Base-by-base conservation (phyloP, 2,113 vertebrate genomes). In the Dolichotis patagonum region DNA sequence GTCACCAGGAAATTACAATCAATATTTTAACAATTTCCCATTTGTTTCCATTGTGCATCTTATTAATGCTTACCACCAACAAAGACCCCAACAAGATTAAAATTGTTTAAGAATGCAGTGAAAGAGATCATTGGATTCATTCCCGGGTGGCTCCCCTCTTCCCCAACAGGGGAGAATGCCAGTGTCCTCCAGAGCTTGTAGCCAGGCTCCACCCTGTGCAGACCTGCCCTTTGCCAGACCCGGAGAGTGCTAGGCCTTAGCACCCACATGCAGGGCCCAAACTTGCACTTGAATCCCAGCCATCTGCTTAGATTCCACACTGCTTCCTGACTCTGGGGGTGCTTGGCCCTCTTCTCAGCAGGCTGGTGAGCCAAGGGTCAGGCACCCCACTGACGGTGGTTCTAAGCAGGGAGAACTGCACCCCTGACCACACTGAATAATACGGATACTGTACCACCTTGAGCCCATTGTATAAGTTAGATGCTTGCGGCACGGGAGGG, bases 1-100 rank as follows among this genome's bases (percentile, higher is more conserved):
- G 94, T 98, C 73, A 5, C 90, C 93, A 84, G 32, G 90, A 98
- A 96, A 97, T 94, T 46, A 96, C 19, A 97, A 98, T 96, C 90
- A 75, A 97, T 97, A 97, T 54, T 46, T 97, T 97, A 96, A 97
- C 86, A 97, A 95, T 97, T 97, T 95, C 85, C 81, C 85, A 85
- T 91, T 85, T 93, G 97, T 98, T 97, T 94, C 87, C 94, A 90
- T 63, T 90, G 67, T 62, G 92, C 91, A 85, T 94, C 84, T 96
- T 90, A 28, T 96, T 97, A 95, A 88, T 97, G 63, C 63, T 95
- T 88, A 88, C 62, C 52, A 32, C 38, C 89, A 94, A 1, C 14
- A 96, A 80, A 13, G 78, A 93, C 95, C 46, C n/a, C 9, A n/a
- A 96, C 80, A 96, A 97, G 98, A 97, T 95, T 69, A 60, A 96